These are phyloP conservation scores for Scaptodrosophila latifasciaeformis DNA, from an alignment of 2,888 invertebrate species.

Conservation along the genomic window DNA sequence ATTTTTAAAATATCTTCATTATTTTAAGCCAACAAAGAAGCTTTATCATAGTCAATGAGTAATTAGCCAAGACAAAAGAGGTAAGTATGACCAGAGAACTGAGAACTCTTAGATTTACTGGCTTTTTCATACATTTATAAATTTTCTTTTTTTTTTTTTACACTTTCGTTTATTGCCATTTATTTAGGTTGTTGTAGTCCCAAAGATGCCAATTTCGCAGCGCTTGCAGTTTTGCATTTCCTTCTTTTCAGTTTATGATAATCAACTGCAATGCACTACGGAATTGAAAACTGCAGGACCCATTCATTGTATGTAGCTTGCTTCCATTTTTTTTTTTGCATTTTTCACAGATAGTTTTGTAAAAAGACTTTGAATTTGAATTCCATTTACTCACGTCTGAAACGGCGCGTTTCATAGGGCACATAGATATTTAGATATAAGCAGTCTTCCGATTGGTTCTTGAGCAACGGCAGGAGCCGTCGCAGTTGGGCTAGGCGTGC, in stretches of 20 bases:
- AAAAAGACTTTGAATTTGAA: background rate
- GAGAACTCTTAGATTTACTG: too few species aligned
- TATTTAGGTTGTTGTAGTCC: constrained; percentile 44
- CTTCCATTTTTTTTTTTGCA: too few species aligned
- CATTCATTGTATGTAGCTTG: background rate
- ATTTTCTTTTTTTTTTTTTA: too few species aligned
- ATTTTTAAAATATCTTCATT: too few species aligned
- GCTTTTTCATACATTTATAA: too few species aligned
- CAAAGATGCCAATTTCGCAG: constrained; percentile 92
- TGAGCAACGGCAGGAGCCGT: constrained; percentile 86
- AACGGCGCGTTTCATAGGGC: constrained; percentile 78
- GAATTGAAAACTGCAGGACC: constrained; percentile 83
- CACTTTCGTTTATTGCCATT: background rate
- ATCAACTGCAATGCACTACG: constrained; percentile 98
- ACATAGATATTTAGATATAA: constrained; percentile 97
- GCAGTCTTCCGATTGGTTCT: constrained; percentile 98
- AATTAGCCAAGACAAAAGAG: too few species aligned
- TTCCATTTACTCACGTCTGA: constrained; percentile 54
- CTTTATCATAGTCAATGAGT: too few species aligned
- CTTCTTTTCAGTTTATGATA: too few species aligned
- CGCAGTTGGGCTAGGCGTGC: constrained; percentile 90
- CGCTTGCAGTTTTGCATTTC: constrained; percentile 88
- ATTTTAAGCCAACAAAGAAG: too few species aligned
- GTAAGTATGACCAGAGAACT: too few species aligned
- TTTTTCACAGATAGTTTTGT: background rate